Conservation (phyloP, 2,888 invertebrate genomes). For the Corythucha ciliata region DNA sequence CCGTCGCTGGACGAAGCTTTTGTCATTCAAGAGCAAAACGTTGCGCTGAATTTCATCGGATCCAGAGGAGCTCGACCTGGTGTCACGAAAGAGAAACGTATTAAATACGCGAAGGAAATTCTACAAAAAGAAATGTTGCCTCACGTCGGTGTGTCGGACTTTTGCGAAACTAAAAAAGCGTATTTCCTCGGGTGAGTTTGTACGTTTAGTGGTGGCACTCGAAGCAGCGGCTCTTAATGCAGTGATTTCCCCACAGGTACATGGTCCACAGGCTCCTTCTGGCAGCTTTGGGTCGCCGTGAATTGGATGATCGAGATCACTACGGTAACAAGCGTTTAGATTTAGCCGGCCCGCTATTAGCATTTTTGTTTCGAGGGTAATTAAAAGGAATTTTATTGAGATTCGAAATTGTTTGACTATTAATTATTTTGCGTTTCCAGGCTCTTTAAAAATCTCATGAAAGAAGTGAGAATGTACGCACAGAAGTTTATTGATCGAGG, state of each 20-base stretch:
- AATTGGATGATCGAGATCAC: conserved; percentile 99
- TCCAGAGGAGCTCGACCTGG: conserved; percentile 94
- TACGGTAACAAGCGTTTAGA: conserved; percentile 98
- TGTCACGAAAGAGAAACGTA: conserved; percentile 96
- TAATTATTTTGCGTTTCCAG: conserved; percentile 39
- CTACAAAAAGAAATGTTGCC: conserved; percentile 99
- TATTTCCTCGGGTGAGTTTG: conserved; percentile 71
- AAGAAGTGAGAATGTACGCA: conserved; percentile 96
- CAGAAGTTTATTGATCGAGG: conserved; percentile 98
- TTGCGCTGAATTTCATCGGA: conserved; percentile 97
- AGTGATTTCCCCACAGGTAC: conserved; percentile 46
- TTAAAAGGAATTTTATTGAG: conserved; percentile 15
- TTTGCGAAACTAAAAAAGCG: conserved; percentile 99
- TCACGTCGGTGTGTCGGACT: conserved; percentile 98
- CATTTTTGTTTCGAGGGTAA: conserved; percentile 88
- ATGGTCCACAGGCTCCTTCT: conserved; percentile 96
- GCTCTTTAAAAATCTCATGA: conserved; percentile 88
- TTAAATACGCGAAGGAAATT: conserved; percentile 98
- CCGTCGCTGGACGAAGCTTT: conserved; percentile 99
- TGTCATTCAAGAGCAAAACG: conserved; percentile 98
- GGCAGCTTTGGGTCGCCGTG: conserved; percentile 89
- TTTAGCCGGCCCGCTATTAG: conserved; percentile 91
- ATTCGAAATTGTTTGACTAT: neutral
- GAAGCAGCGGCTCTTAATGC: conserved; percentile 28
- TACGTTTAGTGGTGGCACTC: neutral